phyloP scores from a whole-genome alignment of 2,888 invertebrate species.

The Tipula confusa region DNA sequence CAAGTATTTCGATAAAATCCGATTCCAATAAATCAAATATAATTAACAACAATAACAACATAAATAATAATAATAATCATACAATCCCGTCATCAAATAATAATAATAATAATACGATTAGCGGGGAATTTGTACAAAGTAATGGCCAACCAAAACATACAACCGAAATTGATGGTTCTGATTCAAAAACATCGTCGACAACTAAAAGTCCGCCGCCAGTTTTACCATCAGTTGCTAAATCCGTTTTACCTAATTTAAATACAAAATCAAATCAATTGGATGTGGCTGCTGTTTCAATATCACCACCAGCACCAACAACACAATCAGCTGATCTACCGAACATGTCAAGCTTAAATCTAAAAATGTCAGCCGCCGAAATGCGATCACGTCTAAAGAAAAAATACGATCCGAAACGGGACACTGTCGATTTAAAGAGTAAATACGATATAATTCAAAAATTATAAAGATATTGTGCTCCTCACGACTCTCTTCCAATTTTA shows the following conservation, averaged over 20 bases:
- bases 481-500: too few species aligned
- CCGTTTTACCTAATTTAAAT: not conserved
- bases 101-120: constrained; percentile 31
- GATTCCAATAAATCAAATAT: constrained; percentile 41
- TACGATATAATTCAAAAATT: constrained; percentile 92
- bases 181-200: constrained; percentile 31
- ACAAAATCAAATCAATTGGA: too few species aligned
- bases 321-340: not conserved
- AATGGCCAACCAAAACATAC: constrained; percentile 33
- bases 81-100: not conserved
- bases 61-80: constrained; percentile 8
- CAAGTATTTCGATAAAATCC: constrained; percentile 31
- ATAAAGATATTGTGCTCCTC: constrained; percentile 48
- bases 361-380: constrained; percentile 90
- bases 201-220: not conserved
- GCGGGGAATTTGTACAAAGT: not conserved
- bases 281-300: too few species aligned
- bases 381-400: constrained; percentile 70
- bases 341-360: constrained; percentile 60
- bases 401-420: constrained; percentile 84
- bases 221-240: not conserved
- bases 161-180: not conserved
- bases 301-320: not conserved
- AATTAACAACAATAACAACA: constrained; percentile 29
- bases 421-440: constrained; percentile 86